Evolutionary conservation across 1,140 invertebrate species (phyloP).

Genomic region (Penaeus japonicus): DNA sequence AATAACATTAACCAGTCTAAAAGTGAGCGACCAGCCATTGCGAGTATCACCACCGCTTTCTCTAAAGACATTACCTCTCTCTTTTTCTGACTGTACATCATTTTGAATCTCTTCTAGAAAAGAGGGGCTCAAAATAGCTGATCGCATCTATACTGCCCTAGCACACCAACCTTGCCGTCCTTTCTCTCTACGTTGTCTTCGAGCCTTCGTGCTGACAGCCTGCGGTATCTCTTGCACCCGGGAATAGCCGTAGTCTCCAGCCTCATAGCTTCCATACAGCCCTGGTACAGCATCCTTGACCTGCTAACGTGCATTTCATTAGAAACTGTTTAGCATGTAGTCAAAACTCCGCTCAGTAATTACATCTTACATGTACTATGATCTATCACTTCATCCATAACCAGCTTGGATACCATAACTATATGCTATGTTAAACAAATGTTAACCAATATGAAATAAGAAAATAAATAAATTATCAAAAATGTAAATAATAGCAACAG

Average conservation of each 20-base stretch:
- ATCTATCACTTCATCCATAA: too few relatives aligned
- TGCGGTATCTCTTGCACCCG: conserved; percentile 61
- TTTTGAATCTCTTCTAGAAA: background rate
- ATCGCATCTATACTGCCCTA: background rate
- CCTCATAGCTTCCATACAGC: conserved; percentile 65
- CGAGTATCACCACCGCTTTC: background rate
- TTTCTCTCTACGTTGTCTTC: conserved; percentile 56
- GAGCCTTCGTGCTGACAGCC: conserved; percentile 52
- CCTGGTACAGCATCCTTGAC: conserved; percentile 71
- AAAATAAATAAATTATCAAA: background rate
- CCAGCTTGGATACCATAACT: background rate
- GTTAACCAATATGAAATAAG: background rate
- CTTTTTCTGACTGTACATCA: background rate
- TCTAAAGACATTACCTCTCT: background rate
- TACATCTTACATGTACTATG: background rate
- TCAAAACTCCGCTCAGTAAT: background rate
- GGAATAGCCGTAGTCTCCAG: conserved; percentile 61
- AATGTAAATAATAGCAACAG: background rate
- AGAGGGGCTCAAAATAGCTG: conserved; percentile 33
- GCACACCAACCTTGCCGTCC: conserved; percentile 50
- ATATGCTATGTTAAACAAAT: background rate
- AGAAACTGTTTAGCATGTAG: background rate
- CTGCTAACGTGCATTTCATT: conserved; percentile 53
- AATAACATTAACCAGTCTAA: conserved; percentile 35
- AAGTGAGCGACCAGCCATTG: conserved; percentile 40